phyloP scores from a whole-genome alignment of 2,888 invertebrate genomes.

The Archips xylosteana region DNA sequence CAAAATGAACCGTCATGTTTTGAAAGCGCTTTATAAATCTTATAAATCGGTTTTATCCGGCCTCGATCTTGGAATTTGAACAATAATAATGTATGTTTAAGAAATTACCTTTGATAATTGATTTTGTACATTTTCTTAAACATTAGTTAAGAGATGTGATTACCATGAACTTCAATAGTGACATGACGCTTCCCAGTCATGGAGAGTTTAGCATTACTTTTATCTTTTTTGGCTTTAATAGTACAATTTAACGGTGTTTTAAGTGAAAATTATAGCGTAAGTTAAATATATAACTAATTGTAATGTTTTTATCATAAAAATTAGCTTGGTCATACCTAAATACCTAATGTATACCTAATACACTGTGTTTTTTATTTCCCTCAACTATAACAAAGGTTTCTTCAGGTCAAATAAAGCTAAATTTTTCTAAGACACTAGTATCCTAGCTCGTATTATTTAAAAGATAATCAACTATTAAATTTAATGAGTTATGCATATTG shows the following conservation, averaged over 20 bases:
- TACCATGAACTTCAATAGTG: background rate
- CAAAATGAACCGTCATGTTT: background rate
- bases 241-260: background rate
- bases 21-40: background rate
- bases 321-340: background rate
- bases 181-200: constrained; percentile 1
- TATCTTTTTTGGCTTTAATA: constrained; percentile 4
- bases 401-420: too few relatives aligned
- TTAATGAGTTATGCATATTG: too few relatives aligned
- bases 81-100: constrained; percentile 28
- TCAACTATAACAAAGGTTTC: too few relatives aligned
- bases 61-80: background rate
- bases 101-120: constrained; percentile 23
- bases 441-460: too few relatives aligned
- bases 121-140: constrained; percentile 18
- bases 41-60: background rate
- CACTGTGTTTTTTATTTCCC: background rate
- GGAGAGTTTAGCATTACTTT: constrained; percentile 1
- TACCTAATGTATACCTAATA: background rate
- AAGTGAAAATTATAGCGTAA: constrained; percentile 1
- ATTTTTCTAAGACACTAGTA: too few relatives aligned
- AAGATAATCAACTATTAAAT: too few relatives aligned
- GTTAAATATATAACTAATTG: background rate
- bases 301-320: background rate
- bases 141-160: constrained; percentile 4